Base-by-base conservation (phyloP, 1,140 invertebrate species). In the Halictus rubicundus region DNA sequence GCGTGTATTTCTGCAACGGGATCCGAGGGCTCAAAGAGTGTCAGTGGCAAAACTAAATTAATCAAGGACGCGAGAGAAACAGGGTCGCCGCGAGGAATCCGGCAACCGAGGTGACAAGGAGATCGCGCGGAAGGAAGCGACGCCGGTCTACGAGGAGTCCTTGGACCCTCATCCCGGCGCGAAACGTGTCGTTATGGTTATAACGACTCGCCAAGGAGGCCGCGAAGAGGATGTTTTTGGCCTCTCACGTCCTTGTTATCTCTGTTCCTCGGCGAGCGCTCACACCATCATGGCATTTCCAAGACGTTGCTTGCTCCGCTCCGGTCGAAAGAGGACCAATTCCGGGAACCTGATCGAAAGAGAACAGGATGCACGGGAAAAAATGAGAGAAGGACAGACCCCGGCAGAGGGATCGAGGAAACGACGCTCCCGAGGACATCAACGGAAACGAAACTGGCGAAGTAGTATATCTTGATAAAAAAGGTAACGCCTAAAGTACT, bases 231-330 rank as follows among this genome's bases (percentile, higher is more conserved):
- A 85, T 89, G 80, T 90, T 88, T 88, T 78, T 77, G 78, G 72
- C 79, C 88, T 82, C 83, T 83, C 60, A 78, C 69, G 57, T 77
- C 68, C 89, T 91, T 89, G 89, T 91, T 91, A 91, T 88, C 86
- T 88, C 81, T 71, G 61, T 82, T 70, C 82, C 57, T 68, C 16
- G 75, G 59, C 71, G 66, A 82, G 60, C 68, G 57, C 65, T 73
- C 59, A 39, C 23, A 14, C 69, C 60, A 42, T 10, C 60, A 27
- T 73, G 49, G 42, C 23, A 46, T 42, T 69, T 70, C 52, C 12
- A 60, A 46, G 52, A 32, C 57, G 63, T 25, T 39, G 68, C 68
- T 61, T 68, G 46, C 23, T 25, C 23, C 5, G 46, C 23, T 25
- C 23, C 5, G 52, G 5, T 12, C 14, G 25, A 70, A 64, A 37